Base-by-base conservation (phyloP, 2,113 vertebrate genomes). In the Amphilophus citrinellus region DNA sequence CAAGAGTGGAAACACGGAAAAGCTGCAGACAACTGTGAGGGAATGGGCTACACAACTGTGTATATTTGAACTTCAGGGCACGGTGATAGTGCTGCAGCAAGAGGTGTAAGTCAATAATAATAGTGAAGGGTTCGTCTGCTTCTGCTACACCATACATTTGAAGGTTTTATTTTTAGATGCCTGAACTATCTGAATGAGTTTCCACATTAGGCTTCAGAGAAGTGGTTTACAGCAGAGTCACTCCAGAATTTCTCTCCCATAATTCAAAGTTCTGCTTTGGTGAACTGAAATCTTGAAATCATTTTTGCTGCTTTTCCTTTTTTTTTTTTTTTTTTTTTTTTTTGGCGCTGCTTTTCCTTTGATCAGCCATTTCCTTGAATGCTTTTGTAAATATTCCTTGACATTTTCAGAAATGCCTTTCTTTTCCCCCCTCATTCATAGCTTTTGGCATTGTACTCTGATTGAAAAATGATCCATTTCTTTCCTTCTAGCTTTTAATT, bases 1-100 rank as follows among this genome's bases (percentile, higher is more conserved):
- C 92, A 93, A 91, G 90, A 93, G 89, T 82, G 89, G 87, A 93
- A 92, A 90, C 90, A 87, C 57, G 92, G 89, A 91, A 92, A 94
- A 93, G 88, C 87, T n/a, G 80, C 91, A 92, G 92, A 91, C 89
- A 91, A 89, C 84, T 87, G 83, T n/a, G 77, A 86, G 92, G 90
- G 89, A 89, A 92, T 79, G 89, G 84, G 80, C 83, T 57, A 27
- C 68, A 60, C 58, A 2, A 22, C 65, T 24, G 77, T 84, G 44
- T 77, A 39, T 8, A 79, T 79, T 83, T 88, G 80, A 85, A 83
- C 83, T 30, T 73, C 53, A 58, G 6, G 2, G n/a, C 60, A 24
- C 61, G 80, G 77, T 88, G 63, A 85, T 42, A 77, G 50, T 50
- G n/a, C 61, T 60, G 79, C 87, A 76, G 65, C 66, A 56, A 81